Base-by-base conservation (phyloP, 2,888 invertebrate genomes). In the Leptinotarsa rubiginosa region DNA sequence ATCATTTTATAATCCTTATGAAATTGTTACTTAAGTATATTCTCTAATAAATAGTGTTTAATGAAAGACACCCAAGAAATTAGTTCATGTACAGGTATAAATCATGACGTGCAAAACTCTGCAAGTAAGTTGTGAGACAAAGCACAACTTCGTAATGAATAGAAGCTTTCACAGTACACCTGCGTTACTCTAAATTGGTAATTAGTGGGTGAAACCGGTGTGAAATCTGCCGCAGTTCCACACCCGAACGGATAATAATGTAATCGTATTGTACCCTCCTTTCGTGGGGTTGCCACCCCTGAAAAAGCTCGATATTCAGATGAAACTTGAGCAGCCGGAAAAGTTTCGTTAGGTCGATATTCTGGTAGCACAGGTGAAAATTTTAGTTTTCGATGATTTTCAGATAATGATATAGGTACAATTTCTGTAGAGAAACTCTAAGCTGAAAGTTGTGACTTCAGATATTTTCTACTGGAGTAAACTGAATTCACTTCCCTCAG, bases 131-230 rank as follows among this genome's bases (percentile, higher is more conserved):
- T 84, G 83, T 85, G 83, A 83, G 82, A 86, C 86, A 86, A 86
- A 85, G 83, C 84, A 83, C 25, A 25, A 84, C 82, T 83, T 83
- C 65, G 65, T 85, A 85, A 86, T 86, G 86, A 86, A 86, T 85
- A 80, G 81, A 75, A 79, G 80, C 81, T 83, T 85, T 85, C 85
- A 85, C 80, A 81, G 83, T 85, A 85, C 86, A 86, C 86, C 86
- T 86, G 84, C 82, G 82, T 82, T 84, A 83, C 84, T 86, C 86
- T 85, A 87, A 87, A 87, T 87, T 87, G 87, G 85, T 87, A 87
- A 87, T 87, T 87, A 87, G 86, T 85, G 85, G 84, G 87, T 87
- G 87, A 86, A 87, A 85, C 86, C 86, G 87, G 87, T 87, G 87
- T 87, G 86, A 87, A 87, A 87, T 87, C 85, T 83, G 87, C 87